Base-by-base conservation (phyloP, 2,113 vertebrate species). In the Hiodon alosoides region DNA sequence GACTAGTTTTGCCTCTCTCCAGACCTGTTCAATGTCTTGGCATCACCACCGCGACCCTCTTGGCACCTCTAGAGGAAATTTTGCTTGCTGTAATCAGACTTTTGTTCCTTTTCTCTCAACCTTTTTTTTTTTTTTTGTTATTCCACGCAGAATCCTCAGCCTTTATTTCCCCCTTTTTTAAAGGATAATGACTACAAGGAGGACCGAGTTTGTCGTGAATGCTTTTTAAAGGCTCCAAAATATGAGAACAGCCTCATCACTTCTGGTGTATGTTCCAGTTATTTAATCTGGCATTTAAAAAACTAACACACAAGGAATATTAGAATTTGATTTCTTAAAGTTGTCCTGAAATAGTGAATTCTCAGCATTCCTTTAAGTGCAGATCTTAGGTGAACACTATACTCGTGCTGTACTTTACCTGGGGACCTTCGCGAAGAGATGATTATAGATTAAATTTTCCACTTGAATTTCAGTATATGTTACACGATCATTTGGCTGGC, bases 51-150 rank as follows among this genome's bases (percentile, higher is more conserved):
- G 0, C 0, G 7, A 82, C 85, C 79, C 77, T 81, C 84, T 80
- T 79, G 69, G 83, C 85, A 76, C 68, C 74, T 74, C 0, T 7
- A 76, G 77, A 66, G 60, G 16, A 50, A 66, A 17, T 69, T 76
- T 69, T 84, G 82, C 87, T 90, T 89, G 85, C 88, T 89, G 83
- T 89, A 91, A 90, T 91, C 91, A 92, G 89, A 92, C 89, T 92
- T 93, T 90, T 86, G 88, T 88, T 90, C 90, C 87, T 86, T 87
- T 90, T 70, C 31, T 61, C 64, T 76, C 14, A 66, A 67, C 65
- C 16, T 52, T 1, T 57, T 65, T 75, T 65, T 16, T 47, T 70
- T 79, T 79, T 9, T 3, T 58, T 47, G 14, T 67, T 57, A 57
- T 65, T 72, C 69, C 57, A 47, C 70, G 69, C 66, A 31, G 47